Evolutionary conservation across 1,140 invertebrate genomes (phyloP), one percentile per base, ranked within the genome.

Genomic region (Aphelinus atriplicis): DNA sequence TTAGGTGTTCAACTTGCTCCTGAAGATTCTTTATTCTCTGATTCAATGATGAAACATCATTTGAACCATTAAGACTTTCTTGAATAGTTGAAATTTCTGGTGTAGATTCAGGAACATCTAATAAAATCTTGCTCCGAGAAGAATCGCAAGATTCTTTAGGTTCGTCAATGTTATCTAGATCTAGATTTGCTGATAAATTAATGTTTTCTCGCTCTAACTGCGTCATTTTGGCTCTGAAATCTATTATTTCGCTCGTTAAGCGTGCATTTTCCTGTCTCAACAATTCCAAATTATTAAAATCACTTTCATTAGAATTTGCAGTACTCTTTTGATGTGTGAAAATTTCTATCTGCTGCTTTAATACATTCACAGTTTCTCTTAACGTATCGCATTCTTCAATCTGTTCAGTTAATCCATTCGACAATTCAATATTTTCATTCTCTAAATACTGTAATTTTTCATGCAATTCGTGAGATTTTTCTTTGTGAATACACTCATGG

Each of bases 361-460:
- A 69, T 4, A 68, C 42, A 10, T 80, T 73, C 3, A 76, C 60
- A 5, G 70, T 62, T 46, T 81, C 64, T 60, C 73, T 80, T 5
- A 81, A 45, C 6, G 7, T 58, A 7, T 82, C 80, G 43, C 61
- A 76, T 46, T 81, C 79, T 60, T 81, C 80, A 45, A 80, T 81
- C 48, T 79, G 77, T 1, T 80, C 75, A 62, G 79, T 81, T 1
- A 81, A 68, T 53, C 79, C 77, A 50, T 65, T 78, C 3, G 79
- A 81, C 26, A 83, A 57, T 3, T 80, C 77, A n/a, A 71, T 73
- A 58, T 80, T 82, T 75, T 82, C 81, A 9, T 63, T 72, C 48
- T 78, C 73, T 6, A 81, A 57, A 45, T 47, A 69, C 26, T 78
- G n/a, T 6, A 76, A 60, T 48, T 75, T 58, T 6, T 80, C 62